phyloP scores from a whole-genome alignment of 1,140 invertebrate genomes.

The Drosophila serrata region DNA sequence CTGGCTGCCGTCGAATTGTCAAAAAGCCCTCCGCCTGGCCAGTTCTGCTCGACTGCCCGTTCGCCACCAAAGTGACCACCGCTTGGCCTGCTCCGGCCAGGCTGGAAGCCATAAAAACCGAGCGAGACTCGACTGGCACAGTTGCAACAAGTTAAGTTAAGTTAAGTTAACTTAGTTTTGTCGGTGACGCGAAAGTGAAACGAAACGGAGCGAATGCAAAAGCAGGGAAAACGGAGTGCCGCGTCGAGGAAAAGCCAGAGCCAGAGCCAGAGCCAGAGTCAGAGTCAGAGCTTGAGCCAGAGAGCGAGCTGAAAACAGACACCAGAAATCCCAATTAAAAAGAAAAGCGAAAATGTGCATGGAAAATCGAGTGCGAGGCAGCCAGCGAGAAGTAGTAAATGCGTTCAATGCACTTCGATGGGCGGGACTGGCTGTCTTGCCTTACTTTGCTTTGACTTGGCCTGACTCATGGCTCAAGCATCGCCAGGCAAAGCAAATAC shows the following conservation, averaged over 20 bases:
- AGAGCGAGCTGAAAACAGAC: conserved; percentile 14
- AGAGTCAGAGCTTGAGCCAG: conserved; percentile 7
- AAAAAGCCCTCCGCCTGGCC: conserved; percentile 24
- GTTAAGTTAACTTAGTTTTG: conserved; percentile 18
- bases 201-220: conserved; percentile 56
- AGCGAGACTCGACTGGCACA: conserved; percentile 62
- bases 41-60: conserved; percentile 62
- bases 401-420: conserved; percentile 73
- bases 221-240: conserved; percentile 9
- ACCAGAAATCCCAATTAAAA: conserved; percentile 75
- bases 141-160: conserved; percentile 69
- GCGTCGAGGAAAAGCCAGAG: conserved; percentile 45
- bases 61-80: conserved; percentile 25
- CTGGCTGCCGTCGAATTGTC: conserved; percentile 59
- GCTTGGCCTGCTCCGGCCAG: conserved; percentile 3
- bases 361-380: conserved; percentile 50
- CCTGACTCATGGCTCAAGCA: conserved; percentile 54
- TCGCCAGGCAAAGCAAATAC: conserved; percentile 21
- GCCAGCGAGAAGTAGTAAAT: conserved; percentile 53
- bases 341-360: conserved; percentile 69
- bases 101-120: conserved; percentile 67
- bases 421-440: conserved; percentile 54
- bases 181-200: conserved; percentile 63
- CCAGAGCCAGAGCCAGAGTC: conserved; percentile 1
- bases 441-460: conserved; percentile 14